Percentiles rank a stretch among this genome's conserved stretches.
These are phyloP conservation scores for Cetonia aurata DNA, from an alignment of 2,888 invertebrate species.

Conservation along the genomic window DNA sequence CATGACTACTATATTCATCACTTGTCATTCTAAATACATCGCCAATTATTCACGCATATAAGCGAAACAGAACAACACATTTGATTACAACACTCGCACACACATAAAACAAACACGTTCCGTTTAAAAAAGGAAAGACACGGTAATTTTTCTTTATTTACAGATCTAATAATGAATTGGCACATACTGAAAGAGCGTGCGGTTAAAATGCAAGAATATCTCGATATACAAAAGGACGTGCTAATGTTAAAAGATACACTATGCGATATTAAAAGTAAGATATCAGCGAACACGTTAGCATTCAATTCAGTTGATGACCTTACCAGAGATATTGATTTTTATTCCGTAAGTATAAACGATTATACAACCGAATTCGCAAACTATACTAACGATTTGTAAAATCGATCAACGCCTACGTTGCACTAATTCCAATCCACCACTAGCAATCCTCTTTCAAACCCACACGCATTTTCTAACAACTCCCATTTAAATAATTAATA, in stretches of 20 bases:
- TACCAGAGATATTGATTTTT: constrained; percentile 62
- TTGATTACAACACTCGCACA: no score
- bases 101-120: no score
- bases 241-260: constrained; percentile 63
- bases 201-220: constrained; percentile 63
- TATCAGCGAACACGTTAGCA: constrained; percentile 50
- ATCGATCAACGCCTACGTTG: no score
- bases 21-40: no score
- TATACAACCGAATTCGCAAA: not conserved
- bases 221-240: constrained; percentile 63
- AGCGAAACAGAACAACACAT: no score
- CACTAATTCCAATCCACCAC: no score
- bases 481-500: no score
- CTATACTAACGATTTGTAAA: no score
- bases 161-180: constrained; percentile 69
- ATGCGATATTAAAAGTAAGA: constrained; percentile 57
- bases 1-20: no score
- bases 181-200: constrained; percentile 66
- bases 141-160: constrained; percentile 47
- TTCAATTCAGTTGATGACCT: constrained; percentile 62
- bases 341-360: constrained; percentile 60
- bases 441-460: no score
- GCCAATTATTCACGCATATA: no score
- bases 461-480: no score
- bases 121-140: not conserved